Evolutionary conservation across 2,888 invertebrate species (phyloP), one percentile per base, ranked within the genome.

Genomic region (Polymixis flavicincta): DNA sequence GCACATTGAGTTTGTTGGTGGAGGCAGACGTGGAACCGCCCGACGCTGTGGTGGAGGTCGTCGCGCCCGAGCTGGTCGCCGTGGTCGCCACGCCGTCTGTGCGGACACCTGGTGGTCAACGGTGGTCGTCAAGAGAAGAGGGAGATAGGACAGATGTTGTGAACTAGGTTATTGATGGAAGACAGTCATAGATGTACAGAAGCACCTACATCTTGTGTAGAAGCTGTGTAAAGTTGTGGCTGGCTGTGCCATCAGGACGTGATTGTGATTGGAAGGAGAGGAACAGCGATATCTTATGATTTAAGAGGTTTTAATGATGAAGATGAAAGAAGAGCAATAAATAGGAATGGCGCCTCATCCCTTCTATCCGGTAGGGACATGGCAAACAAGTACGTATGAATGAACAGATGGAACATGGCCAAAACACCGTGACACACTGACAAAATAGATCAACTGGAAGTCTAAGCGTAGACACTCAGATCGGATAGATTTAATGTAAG

Each of bases 1-100:
- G 98, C 85, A 98, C 98, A 94, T 98, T 98, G 89, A 98, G 97
- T 95, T 98, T 98, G 93, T 97, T 97, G 89, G 89, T 81, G 87
- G 95, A 80, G 72, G 91, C 85, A 83, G 90, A 76, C 25, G 92
- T 73, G 86, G 86, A 92, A 63, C 90, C 92, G 1, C 89, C 79
- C 80, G 88, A 85, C 75, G 92, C 87, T 83, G 93, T 91, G 83
- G 94, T 92, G 84, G 92, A 92, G 89, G 90, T 93, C 91, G 88
- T 74, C 28, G 80, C 70, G 25, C 74, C 79, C 14, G 81, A 82
- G 45, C 59, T 61, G 19, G 85, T 80, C 63, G 84, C 87, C 74
- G 90, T 89, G 78, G 93, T 89, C 91, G 95, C 94, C 92, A 96
- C 95, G 92, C 96, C 97, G 96, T 97, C 97, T 94, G 97, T 95